Evolutionary conservation across 1,140 invertebrate species (phyloP).

Genomic region (Helicoverpa armigera): DNA sequence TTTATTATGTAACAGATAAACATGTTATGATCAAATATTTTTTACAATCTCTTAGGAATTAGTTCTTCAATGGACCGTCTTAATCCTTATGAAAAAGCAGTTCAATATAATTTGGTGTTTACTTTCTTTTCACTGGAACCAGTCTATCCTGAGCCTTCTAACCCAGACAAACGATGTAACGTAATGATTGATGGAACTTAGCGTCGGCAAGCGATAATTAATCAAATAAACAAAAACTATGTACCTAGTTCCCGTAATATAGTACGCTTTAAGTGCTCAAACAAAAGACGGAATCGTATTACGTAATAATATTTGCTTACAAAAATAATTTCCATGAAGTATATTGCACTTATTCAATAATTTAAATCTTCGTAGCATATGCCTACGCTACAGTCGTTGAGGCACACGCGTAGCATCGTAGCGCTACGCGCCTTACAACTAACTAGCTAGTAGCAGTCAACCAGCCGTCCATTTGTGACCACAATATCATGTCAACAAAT

Average conservation of each 20-base stretch:
- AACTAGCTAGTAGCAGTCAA: background rate
- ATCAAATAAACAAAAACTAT: conserved; percentile 19
- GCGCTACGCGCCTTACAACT: background rate
- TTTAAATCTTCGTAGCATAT: background rate
- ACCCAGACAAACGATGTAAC: background rate
- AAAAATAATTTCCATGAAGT: background rate
- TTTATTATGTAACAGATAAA: background rate
- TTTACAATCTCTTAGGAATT: background rate
- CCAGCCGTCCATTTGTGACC: conserved; percentile 3
- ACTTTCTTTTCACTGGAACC: no score
- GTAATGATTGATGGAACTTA: background rate
- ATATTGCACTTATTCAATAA: no score
- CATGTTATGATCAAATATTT: conserved; percentile 4
- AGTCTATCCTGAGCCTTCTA: background rate
- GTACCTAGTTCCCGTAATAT: background rate
- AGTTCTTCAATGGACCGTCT: background rate
- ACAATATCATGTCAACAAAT: background rate
- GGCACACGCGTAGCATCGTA: background rate
- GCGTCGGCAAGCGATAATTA: background rate
- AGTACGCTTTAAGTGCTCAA: background rate
- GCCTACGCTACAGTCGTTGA: background rate
- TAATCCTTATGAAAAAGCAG: background rate
- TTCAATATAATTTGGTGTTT: background rate
- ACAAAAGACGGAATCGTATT: background rate
- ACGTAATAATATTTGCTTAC: background rate